Evolutionary conservation across 1,140 invertebrate genomes (phyloP).

Genomic region (Drosophila sp.): DNA sequence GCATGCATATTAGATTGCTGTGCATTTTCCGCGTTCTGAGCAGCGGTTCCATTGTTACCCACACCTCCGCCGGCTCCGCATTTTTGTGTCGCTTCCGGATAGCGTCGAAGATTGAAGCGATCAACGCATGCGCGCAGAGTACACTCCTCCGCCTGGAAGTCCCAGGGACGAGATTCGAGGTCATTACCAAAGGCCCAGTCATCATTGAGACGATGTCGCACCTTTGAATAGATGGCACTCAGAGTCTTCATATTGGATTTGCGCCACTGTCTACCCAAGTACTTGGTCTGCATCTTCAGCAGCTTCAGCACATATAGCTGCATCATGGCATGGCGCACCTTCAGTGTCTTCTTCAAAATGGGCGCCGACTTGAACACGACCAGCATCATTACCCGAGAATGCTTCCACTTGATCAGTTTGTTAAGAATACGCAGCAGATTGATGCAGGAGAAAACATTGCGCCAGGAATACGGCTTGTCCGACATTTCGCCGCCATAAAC

Average conservation of each 20-base stretch:
- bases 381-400: conserved; percentile 99
- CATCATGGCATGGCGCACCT: conserved; percentile 98
- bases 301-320: conserved; percentile 99
- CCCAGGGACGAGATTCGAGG: conserved; percentile 98
- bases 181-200: conserved; percentile 99
- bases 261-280: conserved; percentile 99
- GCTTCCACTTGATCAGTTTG: conserved; percentile 99
- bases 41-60: conserved; percentile 67
- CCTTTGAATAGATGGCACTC: conserved; percentile 99
- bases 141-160: conserved; percentile 99
- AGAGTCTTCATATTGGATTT: conserved; percentile 99
- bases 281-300: conserved; percentile 99
- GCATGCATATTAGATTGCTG: conserved; percentile 73
- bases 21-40: conserved; percentile 73
- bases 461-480: conserved; percentile 95
- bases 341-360: conserved; percentile 97
- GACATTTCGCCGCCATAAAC: conserved; percentile 88
- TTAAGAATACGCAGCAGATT: conserved; percentile 98
- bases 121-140: conserved; percentile 96
- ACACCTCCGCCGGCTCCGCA: conserved; percentile 59
- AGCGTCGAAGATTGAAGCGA: conserved; percentile 97
- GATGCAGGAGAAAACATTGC: conserved; percentile 99
- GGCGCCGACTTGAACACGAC: conserved; percentile 99
- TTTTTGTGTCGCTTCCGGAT: conserved; percentile 86
- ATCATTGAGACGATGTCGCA: conserved; percentile 96